Base-by-base conservation (phyloP, 2,113 vertebrate genomes). In the Cinclus cinclus region DNA sequence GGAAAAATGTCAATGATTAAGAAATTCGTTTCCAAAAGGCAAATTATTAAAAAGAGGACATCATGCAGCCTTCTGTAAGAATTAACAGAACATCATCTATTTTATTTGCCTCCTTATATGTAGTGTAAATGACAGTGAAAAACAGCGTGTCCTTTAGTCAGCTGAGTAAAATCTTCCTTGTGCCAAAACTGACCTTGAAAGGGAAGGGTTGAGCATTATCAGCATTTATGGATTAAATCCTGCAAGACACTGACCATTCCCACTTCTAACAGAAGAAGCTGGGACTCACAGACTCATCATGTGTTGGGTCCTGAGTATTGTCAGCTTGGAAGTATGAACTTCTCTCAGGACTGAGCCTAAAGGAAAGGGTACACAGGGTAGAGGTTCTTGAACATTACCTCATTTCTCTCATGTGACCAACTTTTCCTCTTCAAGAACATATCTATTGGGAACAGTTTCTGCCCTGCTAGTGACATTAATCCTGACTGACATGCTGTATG, bases 401-500 rank as follows among this genome's bases (percentile, higher is more conserved):
- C 30, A 4, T 59, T 79, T 87, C 21, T 80, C 22, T 64, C 14
- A 23, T 0, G 3, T 39, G 31, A 92, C 23, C 13, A 74, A 14
- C 6, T 6, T 74, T 79, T 35, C 28, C 13, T 49, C 41, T 87
- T 87, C 52, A 67, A 75, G 88, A 90, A 15, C 11, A 0, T 24
- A 28, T 5, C n/a, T 5, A 11, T 25, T 64, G 35, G 39, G 67
- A 75, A 47, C 49, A 0, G 0, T 78, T 75, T 70, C 39, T 75
- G 65, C n/a, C 9, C 28, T 56, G 44, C 35, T 2, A 2, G 21
- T 42, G 22, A 15, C 12, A 8, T 27, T 50, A 23, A 52, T 82
- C 20, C 22, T 53, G 41, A 28, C 18, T 42, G 24, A 15, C 0
- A 0, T 3, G 21, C 17, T 18, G 2, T n/a, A 18, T 56, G 13